These are phyloP conservation scores for Scalopus aquaticus DNA, from an alignment of 2,113 vertebrate genomes.

Conservation along the genomic window DNA sequence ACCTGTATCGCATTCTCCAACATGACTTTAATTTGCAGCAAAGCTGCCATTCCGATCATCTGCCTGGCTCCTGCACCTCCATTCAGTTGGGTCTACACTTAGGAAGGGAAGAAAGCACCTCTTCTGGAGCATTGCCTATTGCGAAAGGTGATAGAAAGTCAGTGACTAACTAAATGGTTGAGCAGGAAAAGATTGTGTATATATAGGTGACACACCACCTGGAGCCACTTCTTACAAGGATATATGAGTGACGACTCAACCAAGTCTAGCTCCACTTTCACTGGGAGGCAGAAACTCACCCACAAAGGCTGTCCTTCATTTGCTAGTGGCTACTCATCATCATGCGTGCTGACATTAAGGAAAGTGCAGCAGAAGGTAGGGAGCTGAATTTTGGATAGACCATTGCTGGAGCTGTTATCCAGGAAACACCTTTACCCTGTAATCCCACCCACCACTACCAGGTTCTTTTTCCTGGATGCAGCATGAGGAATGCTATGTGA, in stretches of 20 bases:
- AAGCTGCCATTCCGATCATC: neutral
- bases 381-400: neutral
- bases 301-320: neutral
- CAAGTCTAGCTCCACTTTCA: neutral
- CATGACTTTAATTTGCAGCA: neutral
- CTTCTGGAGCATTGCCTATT: neutral
- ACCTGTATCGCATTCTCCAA: neutral
- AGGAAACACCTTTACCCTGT: constrained; percentile 10
- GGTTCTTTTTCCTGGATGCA: constrained; percentile 23
- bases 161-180: neutral
- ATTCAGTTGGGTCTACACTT: neutral
- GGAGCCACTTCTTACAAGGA: neutral
- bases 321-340: neutral
- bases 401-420: neutral
- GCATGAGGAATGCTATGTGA: neutral
- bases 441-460: neutral
- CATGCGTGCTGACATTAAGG: neutral
- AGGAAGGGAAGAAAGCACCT: neutral
- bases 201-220: neutral
- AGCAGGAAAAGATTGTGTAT: neutral
- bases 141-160: neutral
- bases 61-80: neutral
- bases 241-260: neutral
- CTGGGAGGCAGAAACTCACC: neutral
- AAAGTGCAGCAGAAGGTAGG: neutral